These are phyloP conservation scores for Saccopteryx bilineata DNA, from an alignment of 2,113 vertebrate genomes.

Conservation along the genomic window DNA sequence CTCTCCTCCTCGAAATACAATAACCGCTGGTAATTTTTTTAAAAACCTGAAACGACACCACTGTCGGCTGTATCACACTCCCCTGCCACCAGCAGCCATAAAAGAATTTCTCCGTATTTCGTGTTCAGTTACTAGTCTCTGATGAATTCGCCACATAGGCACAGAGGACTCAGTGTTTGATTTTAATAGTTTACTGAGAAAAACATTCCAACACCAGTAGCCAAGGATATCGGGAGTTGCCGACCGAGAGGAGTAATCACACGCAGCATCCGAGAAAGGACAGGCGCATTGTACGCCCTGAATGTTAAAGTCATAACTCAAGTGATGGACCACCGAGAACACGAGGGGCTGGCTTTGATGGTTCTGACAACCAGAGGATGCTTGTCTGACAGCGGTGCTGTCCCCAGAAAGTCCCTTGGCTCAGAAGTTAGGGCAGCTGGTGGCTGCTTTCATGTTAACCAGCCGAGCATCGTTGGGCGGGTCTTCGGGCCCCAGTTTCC, in stretches of 20 bases:
- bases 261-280: not conserved
- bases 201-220: not conserved
- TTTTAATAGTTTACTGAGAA: conserved; percentile 1
- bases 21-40: not conserved
- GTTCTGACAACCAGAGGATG: not conserved
- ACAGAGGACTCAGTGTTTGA: not conserved
- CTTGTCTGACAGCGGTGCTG: not conserved
- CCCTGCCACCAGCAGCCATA: rapidly evolving
- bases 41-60: not conserved
- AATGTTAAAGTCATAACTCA: not conserved
- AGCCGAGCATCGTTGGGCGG: rapidly evolving
- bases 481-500: not conserved
- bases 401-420: not conserved
- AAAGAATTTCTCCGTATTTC: not conserved
- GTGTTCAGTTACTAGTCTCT: not conserved
- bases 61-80: not conserved
- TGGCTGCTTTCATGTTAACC: not conserved
- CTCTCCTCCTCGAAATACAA: not conserved
- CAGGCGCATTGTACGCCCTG: not conserved
- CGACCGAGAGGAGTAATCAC: not conserved
- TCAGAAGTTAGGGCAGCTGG: too few species aligned
- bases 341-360: not conserved
- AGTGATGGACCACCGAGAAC: not conserved
- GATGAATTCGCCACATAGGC: not conserved
- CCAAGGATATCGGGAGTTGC: not conserved